phyloP scores from a whole-genome alignment of 2,888 invertebrate genomes.

The Plusia festucae region DNA sequence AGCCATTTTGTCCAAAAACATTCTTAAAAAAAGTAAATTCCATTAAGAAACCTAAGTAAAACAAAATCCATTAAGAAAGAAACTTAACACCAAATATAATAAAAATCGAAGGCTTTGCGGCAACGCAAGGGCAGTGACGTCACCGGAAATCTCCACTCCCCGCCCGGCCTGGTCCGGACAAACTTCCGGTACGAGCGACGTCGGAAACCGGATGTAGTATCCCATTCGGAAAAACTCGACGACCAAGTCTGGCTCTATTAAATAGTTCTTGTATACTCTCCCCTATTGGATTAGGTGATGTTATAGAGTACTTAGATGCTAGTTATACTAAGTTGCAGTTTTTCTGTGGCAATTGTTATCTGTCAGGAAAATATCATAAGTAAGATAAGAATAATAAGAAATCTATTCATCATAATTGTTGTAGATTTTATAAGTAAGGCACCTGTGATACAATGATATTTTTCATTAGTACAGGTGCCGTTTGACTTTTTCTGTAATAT shows the following conservation, averaged over 20 bases:
- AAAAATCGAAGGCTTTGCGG: conserved; percentile 64
- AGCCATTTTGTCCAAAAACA: no score
- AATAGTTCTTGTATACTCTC: conserved; percentile 53
- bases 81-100: conserved; percentile 56
- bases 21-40: background rate
- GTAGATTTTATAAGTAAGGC: no score
- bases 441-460: no score
- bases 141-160: conserved; percentile 71
- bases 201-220: conserved; percentile 81
- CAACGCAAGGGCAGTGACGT: conserved; percentile 63
- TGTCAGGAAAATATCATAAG: no score
- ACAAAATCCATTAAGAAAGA: conserved; percentile 46
- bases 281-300: conserved; percentile 38
- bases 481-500: no score
- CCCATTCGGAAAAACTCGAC: conserved; percentile 79
- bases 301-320: conserved; percentile 5
- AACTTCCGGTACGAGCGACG: conserved; percentile 75
- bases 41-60: background rate
- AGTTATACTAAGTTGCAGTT: background rate
- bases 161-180: conserved; percentile 62
- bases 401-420: no score
- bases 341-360: background rate
- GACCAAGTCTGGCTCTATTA: conserved; percentile 55
- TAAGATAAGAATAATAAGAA: no score
- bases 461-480: no score